Evolutionary conservation across 2,888 invertebrate genomes (phyloP).

Genomic region (Lasioglossum vierecki): DNA sequence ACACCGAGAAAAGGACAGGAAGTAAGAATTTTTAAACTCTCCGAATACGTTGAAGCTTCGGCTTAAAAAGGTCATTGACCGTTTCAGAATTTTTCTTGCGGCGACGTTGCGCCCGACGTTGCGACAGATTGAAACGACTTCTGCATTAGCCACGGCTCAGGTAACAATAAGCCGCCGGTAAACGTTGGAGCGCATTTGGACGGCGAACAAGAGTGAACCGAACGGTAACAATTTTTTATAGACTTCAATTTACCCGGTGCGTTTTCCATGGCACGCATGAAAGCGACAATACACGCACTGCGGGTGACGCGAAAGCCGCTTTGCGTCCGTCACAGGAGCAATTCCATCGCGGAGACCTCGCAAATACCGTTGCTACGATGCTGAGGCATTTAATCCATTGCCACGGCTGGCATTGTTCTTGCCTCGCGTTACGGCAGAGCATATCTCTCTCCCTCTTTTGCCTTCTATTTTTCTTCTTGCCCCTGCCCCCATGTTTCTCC

Average conservation of each 20-base stretch:
- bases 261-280: background rate
- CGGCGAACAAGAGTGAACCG: background rate
- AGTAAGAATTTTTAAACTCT: background rate
- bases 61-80: background rate
- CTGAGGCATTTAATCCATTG: slow-evolving; percentile 73
- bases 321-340: slow-evolving; percentile 62
- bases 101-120: too few relatives aligned
- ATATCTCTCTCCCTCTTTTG: background rate
- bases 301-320: slow-evolving; percentile 62
- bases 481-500: background rate
- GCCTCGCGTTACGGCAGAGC: slow-evolving; percentile 43
- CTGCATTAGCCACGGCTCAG: background rate
- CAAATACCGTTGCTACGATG: slow-evolving; percentile 59
- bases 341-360: slow-evolving; percentile 49
- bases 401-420: slow-evolving; percentile 71
- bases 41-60: background rate
- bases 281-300: slow-evolving; percentile 47
- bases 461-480: background rate
- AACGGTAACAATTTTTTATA: background rate
- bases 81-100: background rate
- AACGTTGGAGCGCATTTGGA: background rate
- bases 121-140: background rate
- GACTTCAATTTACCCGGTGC: background rate
- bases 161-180: background rate
- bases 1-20: too few relatives aligned